These are phyloP conservation scores for Tanypteryx hageni DNA, from an alignment of 2,888 invertebrate species.

Conservation along the genomic window DNA sequence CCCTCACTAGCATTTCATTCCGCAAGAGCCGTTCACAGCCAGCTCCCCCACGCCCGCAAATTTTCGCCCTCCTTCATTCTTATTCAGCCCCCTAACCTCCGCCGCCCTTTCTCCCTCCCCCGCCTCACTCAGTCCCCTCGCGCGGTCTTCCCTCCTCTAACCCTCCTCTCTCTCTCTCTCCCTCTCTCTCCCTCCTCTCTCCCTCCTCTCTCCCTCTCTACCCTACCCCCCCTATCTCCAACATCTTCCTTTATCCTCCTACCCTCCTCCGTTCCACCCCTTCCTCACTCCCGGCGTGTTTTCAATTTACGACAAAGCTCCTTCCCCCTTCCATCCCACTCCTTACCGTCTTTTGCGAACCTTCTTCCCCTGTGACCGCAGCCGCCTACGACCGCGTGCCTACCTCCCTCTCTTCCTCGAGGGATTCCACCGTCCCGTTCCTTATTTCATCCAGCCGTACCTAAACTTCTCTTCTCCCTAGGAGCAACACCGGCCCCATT, in stretches of 20 bases:
- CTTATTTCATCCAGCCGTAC: not conserved
- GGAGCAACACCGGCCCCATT: not conserved
- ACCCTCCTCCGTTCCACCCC: not conserved
- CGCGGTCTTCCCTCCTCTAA: not conserved
- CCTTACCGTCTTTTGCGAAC: not conserved
- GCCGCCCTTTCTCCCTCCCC: not conserved
- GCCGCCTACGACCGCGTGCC: not conserved
- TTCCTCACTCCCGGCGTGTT: not conserved
- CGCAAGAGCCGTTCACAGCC: conserved; percentile 34
- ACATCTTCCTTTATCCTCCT: not conserved
- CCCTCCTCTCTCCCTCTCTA: not conserved
- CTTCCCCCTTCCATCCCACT: not conserved
- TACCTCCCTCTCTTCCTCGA: not conserved
- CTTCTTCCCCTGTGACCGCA: not conserved
- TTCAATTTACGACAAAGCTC: conserved; percentile 25
- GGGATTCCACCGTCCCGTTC: not conserved
- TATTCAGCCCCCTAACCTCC: not conserved
- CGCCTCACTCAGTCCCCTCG: not conserved
- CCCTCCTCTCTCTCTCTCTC: not conserved
- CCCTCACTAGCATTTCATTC: not conserved
- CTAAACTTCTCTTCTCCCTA: not conserved
- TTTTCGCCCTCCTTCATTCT: conserved; percentile 61
- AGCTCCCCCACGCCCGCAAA: conserved; percentile 23
- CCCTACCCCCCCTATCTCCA: not conserved
- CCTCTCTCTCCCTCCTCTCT: not conserved